phyloP scores from a whole-genome alignment of 2,113 vertebrate species.

The Rhipidura dahli region DNA sequence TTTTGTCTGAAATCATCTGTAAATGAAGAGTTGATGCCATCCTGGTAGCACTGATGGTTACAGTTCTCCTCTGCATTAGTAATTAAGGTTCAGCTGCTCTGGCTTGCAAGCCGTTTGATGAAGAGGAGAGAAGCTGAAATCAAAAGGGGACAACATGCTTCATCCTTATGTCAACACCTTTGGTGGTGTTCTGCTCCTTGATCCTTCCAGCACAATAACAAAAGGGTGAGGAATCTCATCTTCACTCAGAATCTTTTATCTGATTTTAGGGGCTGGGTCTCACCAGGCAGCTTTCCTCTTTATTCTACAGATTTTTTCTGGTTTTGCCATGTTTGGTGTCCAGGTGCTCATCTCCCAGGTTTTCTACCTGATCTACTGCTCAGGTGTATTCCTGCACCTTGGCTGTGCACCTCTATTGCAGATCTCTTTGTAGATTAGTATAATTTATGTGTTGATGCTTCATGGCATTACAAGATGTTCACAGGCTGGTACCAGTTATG shows the following conservation, averaged over 20 bases:
- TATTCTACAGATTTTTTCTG: not conserved
- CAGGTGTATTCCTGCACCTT: not conserved
- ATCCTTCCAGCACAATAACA: not conserved
- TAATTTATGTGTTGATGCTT: not conserved
- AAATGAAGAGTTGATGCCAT: not conserved
- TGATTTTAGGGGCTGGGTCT: not conserved
- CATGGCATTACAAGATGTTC: not conserved
- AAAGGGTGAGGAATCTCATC: not conserved
- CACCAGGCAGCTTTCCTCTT: not conserved
- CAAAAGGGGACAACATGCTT: not conserved
- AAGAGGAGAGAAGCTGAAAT: not conserved
- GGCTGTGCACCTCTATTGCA: not conserved
- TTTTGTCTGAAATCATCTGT: not conserved
- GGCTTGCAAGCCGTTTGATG: not conserved
- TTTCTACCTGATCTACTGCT: not conserved
- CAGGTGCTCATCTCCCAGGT: rapidly evolving
- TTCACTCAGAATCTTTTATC: not conserved
- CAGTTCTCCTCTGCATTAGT: not conserved
- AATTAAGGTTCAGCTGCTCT: not conserved
- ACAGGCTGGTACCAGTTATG: not conserved
- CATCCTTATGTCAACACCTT: not conserved
- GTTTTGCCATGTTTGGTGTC: not conserved
- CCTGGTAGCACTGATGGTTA: not conserved
- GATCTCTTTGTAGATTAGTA: not conserved
- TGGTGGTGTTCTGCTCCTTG: not conserved